These are phyloP conservation scores for Crocallis elinguaria DNA, from an alignment of 2,888 invertebrate species.

Conservation along the genomic window DNA sequence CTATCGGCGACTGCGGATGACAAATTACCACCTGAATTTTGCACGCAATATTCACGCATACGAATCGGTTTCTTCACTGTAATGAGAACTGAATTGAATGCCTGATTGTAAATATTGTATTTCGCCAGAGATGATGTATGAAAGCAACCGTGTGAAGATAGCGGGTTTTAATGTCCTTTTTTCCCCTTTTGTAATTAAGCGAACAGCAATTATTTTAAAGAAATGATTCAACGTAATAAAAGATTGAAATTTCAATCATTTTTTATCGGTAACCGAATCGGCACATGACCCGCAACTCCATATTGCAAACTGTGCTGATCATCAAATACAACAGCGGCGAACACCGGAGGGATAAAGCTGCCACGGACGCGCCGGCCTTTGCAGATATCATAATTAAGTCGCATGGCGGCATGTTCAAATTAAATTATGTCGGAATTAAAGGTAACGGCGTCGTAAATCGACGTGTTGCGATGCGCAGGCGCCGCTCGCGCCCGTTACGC, in stretches of 20 bases:
- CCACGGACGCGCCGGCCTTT: conserved; percentile 44
- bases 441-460: conserved; percentile 69
- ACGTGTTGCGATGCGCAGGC: conserved; percentile 53
- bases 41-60: conserved; percentile 49
- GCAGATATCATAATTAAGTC: conserved; percentile 76
- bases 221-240: conserved; percentile 5
- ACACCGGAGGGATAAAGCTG: conserved; percentile 19
- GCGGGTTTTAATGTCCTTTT: conserved; percentile 14
- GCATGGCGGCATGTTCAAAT: conserved; percentile 70
- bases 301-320: neutral
- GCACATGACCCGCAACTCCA: neutral
- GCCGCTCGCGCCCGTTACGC: conserved; percentile 60
- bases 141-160: conserved; percentile 7
- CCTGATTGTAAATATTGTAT: conserved; percentile 30
- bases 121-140: conserved; percentile 20
- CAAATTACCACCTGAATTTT: conserved; percentile 58
- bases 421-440: conserved; percentile 78
- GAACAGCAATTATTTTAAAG: neutral
- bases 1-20: conserved; percentile 54
- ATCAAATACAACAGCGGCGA: conserved; percentile 16
- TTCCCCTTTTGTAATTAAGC: conserved; percentile 23
- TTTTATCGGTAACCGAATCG: conserved; percentile 19
- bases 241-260: conserved; percentile 12
- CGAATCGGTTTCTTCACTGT: conserved; percentile 40
- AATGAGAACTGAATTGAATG: conserved; percentile 39